Base-by-base conservation (phyloP, 2,797 vertebrate genomes). In the Morelia viridis region DNA sequence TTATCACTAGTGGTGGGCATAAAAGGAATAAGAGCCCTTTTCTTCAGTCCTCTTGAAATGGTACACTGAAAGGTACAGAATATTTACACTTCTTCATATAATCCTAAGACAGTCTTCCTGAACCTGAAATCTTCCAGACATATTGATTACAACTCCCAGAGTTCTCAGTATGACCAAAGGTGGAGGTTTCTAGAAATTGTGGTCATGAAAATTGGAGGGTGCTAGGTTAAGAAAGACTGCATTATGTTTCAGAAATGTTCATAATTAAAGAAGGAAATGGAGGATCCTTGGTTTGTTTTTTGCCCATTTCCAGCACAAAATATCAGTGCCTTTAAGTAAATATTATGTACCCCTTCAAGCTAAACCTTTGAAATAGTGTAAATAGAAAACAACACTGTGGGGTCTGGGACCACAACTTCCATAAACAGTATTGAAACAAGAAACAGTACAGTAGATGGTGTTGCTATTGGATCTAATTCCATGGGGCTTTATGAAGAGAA, bases 171-270 rank as follows among this genome's bases (percentile, higher is more conserved):
- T 68, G 13, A 31, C 5, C n/a, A 68, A 68, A 68, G n/a, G n/a
- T 68, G 0, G 96, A 89, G 91, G 91, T 92, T 89, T 85, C 5
- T 88, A 89, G 91, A 68, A 96, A 96, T 96, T 94, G 95, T 94
- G 91, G 92, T 95, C 91, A 53, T 53, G 94, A 93, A 96, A 96
- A 56, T 31, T 68, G n/a, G 13, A 15, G 13, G 26, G 65, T 68
- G 65, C 12, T 68, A 31, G 65, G 13, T 91, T 88, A 71, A 93
- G 76, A 93, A 95, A 94, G 94, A 93, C 94, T 93, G 93, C 96
- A 94, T 26, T 88, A 60, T 61, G n/a, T 64, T 28, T 88, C 62
- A 46, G 35, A 50, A 28, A 60, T 61, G 8, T 53, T 53, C 92
- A 92, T 94, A n/a, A 41, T 96, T 90, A 91, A 93, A 92, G 94